Percentiles rank a stretch among this genome's conserved stretches.
Conservation (phyloP, 2,113 vertebrate species). For the Corythoichthys intestinalis region DNA sequence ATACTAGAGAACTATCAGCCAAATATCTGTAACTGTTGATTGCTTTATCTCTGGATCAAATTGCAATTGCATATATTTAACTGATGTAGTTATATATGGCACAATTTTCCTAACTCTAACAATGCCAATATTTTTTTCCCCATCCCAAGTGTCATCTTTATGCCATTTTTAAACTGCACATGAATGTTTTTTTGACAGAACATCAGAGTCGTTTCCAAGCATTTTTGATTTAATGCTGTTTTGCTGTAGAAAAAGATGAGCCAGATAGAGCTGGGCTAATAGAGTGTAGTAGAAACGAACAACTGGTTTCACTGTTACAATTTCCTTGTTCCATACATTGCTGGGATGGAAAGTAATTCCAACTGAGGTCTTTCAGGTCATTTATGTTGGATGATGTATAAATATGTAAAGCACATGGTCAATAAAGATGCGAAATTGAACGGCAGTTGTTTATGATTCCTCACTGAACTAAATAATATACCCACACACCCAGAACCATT, state of each 20-base stretch:
- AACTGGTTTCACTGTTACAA: background rate
- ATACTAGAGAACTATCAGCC: too few relatives aligned
- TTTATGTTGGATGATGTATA: background rate
- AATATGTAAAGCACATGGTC: background rate
- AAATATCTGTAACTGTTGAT: too few relatives aligned
- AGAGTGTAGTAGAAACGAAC: background rate
- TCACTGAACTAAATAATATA: slow-evolving; percentile 3
- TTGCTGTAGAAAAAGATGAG: background rate
- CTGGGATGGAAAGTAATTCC: background rate
- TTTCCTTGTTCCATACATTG: background rate
- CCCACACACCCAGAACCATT: background rate
- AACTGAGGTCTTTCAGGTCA: background rate
- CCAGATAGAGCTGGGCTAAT: background rate
- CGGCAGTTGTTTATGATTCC: slow-evolving; percentile 12
- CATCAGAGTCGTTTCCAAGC: background rate
- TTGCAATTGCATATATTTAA: too few relatives aligned
- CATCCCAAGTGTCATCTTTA: background rate
- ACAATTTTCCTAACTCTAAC: too few relatives aligned
- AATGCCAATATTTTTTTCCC: background rate
- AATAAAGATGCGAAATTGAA: background rate
- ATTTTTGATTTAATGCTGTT: background rate
- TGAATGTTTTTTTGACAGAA: background rate
- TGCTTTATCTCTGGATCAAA: too few relatives aligned
- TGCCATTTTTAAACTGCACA: background rate
- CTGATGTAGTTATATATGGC: too few relatives aligned